A percentile compares a stretch with the other conserved stretches of the same genome.
phyloP scores from a whole-genome alignment of 2,888 invertebrate genomes.

The Agrenia bidenticulata region DNA sequence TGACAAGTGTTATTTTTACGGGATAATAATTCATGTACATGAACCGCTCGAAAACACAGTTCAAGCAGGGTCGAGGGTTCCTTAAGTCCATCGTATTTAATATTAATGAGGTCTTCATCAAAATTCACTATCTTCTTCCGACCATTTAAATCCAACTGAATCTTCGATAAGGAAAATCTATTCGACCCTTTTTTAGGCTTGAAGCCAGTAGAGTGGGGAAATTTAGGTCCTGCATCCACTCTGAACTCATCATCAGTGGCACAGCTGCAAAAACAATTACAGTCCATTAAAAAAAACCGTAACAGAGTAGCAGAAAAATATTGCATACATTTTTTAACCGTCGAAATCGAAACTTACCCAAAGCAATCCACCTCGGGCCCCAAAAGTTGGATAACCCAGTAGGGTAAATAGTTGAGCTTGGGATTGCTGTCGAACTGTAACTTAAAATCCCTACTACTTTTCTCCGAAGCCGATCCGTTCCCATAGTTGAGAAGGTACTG shows the following conservation, averaged over 20 bases:
- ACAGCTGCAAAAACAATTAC: too few species aligned
- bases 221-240: too few species aligned
- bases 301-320: too few species aligned
- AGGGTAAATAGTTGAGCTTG: constrained; percentile 47
- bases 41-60: constrained; percentile 36
- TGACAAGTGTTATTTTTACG: too few species aligned
- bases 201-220: too few species aligned
- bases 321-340: too few species aligned
- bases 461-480: background rate
- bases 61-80: constrained; percentile 35
- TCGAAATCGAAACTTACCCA: constrained; percentile 44
- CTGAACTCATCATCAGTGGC: too few species aligned
- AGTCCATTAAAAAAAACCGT: too few species aligned
- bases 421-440: constrained; percentile 49
- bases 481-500: constrained; percentile 20
- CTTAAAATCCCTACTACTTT: constrained; percentile 30
- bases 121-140: constrained; percentile 39
- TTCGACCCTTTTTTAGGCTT: too few species aligned
- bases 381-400: constrained; percentile 42
- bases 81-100: constrained; percentile 21
- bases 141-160: constrained; percentile 38
- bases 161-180: constrained; percentile 17
- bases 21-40: constrained; percentile 11
- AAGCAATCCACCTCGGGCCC: constrained; percentile 39
- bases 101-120: constrained; percentile 41